Evolutionary conservation across 2,888 invertebrate species (phyloP).

Genomic region (Mallateleia sp.): DNA sequence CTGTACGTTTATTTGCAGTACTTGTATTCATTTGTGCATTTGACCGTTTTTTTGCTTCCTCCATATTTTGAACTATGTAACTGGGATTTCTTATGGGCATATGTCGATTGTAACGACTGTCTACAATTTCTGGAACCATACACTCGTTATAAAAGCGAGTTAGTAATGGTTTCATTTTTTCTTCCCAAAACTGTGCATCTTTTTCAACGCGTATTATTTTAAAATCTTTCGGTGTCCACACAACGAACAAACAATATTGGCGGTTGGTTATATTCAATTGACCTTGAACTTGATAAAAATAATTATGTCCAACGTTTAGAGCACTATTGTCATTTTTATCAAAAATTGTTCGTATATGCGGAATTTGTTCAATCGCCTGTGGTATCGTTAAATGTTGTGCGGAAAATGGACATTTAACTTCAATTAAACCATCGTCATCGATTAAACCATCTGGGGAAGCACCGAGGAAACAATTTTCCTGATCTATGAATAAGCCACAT

Average conservation of each 20-base stretch:
- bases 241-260: conserved; percentile 10
- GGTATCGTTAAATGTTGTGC: background rate
- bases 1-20: too few relatives aligned
- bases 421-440: conserved; percentile 62
- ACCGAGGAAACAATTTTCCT: conserved; percentile 40
- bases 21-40: background rate
- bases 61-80: background rate
- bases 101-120: background rate
- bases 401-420: conserved; percentile 64
- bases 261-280: conserved; percentile 22
- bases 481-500: conserved; percentile 69
- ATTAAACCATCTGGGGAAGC: conserved; percentile 73
- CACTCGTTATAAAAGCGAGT: conserved; percentile 4
- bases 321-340: background rate
- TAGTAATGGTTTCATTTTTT: conserved; percentile 1
- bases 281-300: conserved; percentile 28
- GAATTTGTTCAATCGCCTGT: background rate
- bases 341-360: background rate
- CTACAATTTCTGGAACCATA: background rate
- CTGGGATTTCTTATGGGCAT: conserved; percentile 4
- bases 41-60: background rate
- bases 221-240: background rate
- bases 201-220: conserved; percentile 3
- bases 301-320: background rate
- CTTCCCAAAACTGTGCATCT: background rate